Conservation (phyloP, 2,113 vertebrate species). For the Elaphurus davidianus region DNA sequence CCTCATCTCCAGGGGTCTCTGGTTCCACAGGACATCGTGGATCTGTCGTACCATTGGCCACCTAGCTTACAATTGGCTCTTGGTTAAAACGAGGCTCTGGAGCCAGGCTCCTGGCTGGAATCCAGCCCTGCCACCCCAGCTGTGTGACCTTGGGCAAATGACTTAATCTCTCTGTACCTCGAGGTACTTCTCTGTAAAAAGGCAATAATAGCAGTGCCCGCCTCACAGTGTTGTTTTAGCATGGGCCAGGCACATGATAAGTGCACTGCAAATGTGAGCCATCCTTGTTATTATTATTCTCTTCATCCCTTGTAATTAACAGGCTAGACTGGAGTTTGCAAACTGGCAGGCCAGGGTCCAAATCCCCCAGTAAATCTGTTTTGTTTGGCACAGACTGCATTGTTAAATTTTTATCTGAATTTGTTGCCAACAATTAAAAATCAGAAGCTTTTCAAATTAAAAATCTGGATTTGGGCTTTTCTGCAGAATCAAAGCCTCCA, state of each 20-base stretch:
- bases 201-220: rapidly evolving
- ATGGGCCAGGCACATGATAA: background rate
- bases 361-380: slow-evolving; percentile 55
- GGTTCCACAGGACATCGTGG: background rate
- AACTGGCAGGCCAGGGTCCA: slow-evolving; percentile 49
- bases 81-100: background rate
- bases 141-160: background rate
- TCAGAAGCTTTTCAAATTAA: slow-evolving; percentile 7
- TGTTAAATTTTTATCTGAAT: slow-evolving; percentile 25
- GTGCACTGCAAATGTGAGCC: rapidly evolving
- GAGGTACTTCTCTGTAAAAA: background rate
- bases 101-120: background rate
- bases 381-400: slow-evolving; percentile 48
- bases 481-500: background rate
- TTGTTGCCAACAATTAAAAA: slow-evolving; percentile 51
- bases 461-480: background rate
- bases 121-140: background rate
- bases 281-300: background rate
- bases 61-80: background rate
- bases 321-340: slow-evolving; percentile 41
- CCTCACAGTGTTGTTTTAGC: background rate
- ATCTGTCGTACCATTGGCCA: background rate
- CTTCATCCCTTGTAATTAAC: slow-evolving; percentile 17
- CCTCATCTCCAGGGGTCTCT: background rate
- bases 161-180: background rate